Conservation (phyloP, 2,888 invertebrate genomes). For the Phytoseiulus persimilis region DNA sequence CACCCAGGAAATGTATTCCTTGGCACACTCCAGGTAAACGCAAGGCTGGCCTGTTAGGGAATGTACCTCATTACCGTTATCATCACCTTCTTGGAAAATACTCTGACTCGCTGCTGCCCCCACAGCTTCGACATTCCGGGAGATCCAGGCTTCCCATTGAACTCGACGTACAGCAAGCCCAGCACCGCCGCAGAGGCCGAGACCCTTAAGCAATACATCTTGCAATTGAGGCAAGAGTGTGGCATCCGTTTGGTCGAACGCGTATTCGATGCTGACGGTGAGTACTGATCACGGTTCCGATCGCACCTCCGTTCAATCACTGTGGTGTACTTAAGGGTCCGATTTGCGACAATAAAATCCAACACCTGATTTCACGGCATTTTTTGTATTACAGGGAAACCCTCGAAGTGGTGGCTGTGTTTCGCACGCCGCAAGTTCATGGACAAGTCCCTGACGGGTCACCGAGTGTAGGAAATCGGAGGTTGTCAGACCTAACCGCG, state of each 20-base stretch:
- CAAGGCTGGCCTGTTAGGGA: neutral
- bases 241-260: constrained; percentile 50
- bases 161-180: constrained; percentile 51
- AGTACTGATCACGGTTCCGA: constrained; percentile 45
- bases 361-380: neutral
- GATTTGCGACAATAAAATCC: too few relatives aligned
- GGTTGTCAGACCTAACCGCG: neutral
- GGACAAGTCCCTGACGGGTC: constrained; percentile 51
- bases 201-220: constrained; percentile 49
- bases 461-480: constrained; percentile 46
- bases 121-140: constrained; percentile 94
- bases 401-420: constrained; percentile 53
- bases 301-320: neutral
- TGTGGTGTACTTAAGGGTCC: too few relatives aligned
- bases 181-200: constrained; percentile 48
- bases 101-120: constrained; percentile 49
- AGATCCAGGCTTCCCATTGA: constrained; percentile 57
- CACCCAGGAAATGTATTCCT: constrained; percentile 86
- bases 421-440: constrained; percentile 52
- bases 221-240: constrained; percentile 51
- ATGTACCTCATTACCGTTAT: too few relatives aligned
- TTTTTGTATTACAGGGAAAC: constrained; percentile 47
- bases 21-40: constrained; percentile 58
- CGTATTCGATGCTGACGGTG: constrained; percentile 47
- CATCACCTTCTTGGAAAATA: too few relatives aligned